phyloP scores from a whole-genome alignment of 2,113 vertebrate species.

The Lanius ludovicianus region DNA sequence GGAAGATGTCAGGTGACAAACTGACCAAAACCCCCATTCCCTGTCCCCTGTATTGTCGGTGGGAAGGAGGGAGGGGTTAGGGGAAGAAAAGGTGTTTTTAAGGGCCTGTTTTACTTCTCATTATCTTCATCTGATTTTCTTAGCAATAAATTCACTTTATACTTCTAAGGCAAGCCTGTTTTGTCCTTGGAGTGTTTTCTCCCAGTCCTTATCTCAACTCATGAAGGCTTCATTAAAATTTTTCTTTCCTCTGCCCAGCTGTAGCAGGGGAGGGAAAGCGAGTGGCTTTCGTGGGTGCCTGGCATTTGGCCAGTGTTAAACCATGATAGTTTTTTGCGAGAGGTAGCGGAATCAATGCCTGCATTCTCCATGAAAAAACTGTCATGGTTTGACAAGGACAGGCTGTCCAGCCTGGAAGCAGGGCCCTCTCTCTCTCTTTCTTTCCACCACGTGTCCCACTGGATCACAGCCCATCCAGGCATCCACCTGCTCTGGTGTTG shows the following conservation, averaged over 20 bases:
- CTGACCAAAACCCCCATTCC: background rate
- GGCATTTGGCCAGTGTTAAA: background rate
- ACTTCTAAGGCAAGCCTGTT: background rate
- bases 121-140: background rate
- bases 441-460: too few relatives aligned
- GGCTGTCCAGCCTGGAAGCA: too few relatives aligned
- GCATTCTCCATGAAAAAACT: background rate
- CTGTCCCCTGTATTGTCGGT: accelerated
- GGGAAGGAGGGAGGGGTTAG: background rate
- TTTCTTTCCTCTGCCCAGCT: background rate
- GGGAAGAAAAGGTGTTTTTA: background rate
- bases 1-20: background rate
- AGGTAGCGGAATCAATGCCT: too few relatives aligned
- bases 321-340: too few relatives aligned
- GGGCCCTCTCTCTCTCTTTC: too few relatives aligned
- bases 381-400: background rate
- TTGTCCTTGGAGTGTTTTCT: background rate
- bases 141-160: background rate
- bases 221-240: background rate
- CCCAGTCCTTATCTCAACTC: background rate
- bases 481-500: too few relatives aligned
- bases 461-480: too few relatives aligned
- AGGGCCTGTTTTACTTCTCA: background rate
- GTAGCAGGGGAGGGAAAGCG: accelerated
- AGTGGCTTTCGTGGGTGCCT: too few relatives aligned